Base-by-base conservation (phyloP, 2,113 vertebrate species). In the Epinephelus moara region DNA sequence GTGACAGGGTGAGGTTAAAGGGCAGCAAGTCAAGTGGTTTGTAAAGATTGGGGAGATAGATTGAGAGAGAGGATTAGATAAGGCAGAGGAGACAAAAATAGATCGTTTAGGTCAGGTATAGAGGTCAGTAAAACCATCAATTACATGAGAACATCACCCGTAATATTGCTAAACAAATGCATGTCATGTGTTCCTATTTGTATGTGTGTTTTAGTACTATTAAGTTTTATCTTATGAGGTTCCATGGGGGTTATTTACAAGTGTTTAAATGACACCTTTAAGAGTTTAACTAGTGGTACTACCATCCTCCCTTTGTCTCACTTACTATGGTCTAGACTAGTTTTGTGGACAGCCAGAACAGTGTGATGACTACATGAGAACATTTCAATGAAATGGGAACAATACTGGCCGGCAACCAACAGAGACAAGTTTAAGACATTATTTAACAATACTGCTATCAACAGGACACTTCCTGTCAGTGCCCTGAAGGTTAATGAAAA, bases 401-500 rank as follows among this genome's bases (percentile, higher is more conserved):
- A 89, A 85, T 78, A 10, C 70, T 71, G 33, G 63, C 23, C 25
- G 55, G 64, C 56, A 80, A 75, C 75, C 82, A 80, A 55, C 67
- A 40, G 37, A 80, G 71, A 85, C 64, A 4, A 23, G 72, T 89
- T 92, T 72, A 92, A 87, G 75, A 82, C 81, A 50, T 83, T 68
- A 21, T 77, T 87, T 87, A 91, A 89, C 84, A 91, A 89, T 81
- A 78, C 64, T 25, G 59, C 89, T 74, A 82, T 76, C 81, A 85
- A 84, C 73, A 53, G 80, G 85, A 90, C 67, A 70, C 87, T 91
- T 91, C 88, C 80, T 90, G 69, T 85, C 50, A 52, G 71, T 60
- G 81, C 90, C 75, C 76, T 87, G 56, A 79, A 90, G 81, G 85
- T 91, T 88, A 78, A 71, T 89, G 85, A 85, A 90, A 90, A 85